Evolutionary conservation across 2,797 vertebrate species (phyloP).

Genomic region (Philypnodon macrostomus): DNA sequence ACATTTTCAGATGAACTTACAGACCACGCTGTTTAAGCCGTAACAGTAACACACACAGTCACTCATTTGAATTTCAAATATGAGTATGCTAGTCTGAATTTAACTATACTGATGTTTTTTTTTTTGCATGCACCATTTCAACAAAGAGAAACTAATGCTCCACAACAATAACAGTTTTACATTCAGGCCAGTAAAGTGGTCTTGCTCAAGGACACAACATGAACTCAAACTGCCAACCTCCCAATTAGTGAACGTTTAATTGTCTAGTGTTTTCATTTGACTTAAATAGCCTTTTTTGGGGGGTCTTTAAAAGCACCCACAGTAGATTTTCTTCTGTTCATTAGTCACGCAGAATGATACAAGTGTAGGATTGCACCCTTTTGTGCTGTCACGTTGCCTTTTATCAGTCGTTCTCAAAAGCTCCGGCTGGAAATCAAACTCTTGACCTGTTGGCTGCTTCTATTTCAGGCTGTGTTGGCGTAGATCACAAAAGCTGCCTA

Average conservation of each 20-base stretch:
- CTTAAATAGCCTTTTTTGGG: neutral
- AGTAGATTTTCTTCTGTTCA: neutral
- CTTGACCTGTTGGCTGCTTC: conserved; percentile 56
- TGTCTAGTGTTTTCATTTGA: neutral
- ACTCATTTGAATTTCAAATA: too few species aligned
- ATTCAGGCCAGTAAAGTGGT: too few species aligned
- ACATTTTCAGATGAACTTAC: too few species aligned
- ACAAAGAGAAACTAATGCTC: too few species aligned
- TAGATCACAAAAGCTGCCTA: conserved; percentile 49
- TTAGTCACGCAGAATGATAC: conserved; percentile 21
- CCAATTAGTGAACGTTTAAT: neutral
- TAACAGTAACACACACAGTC: too few species aligned
- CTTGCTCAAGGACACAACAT: too few species aligned
- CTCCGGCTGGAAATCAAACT: conserved; percentile 57
- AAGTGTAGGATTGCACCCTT: conserved; percentile 17
- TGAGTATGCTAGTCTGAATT: too few species aligned
- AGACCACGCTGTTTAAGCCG: too few species aligned
- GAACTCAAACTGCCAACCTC: too few species aligned
- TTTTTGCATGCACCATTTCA: too few species aligned
- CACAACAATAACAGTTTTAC: too few species aligned
- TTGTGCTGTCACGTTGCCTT: conserved; percentile 44
- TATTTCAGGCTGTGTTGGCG: conserved; percentile 56
- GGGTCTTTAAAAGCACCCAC: neutral
- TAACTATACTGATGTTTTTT: too few species aligned
- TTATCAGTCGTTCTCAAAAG: conserved; percentile 54